Evolutionary conservation across 2,113 vertebrate genomes (phyloP).

Genomic region (Brienomyrus brachyistius): DNA sequence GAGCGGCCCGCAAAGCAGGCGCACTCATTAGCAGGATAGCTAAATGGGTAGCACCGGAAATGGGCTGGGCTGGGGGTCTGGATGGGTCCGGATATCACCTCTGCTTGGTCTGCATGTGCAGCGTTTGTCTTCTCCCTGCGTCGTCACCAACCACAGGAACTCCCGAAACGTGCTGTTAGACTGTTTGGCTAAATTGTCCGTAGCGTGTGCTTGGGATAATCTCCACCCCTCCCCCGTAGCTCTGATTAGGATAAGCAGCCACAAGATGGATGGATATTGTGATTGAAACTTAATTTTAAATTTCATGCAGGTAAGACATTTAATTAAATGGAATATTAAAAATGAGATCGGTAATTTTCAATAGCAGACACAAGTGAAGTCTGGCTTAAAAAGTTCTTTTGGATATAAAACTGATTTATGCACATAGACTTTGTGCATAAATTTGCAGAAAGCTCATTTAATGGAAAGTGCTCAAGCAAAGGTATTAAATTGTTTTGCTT

Average conservation of each 20-base stretch:
- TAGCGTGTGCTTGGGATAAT: not conserved
- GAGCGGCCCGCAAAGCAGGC: too few species aligned
- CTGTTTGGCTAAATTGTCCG: not conserved
- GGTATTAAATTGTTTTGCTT: not conserved
- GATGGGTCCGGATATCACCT: not conserved
- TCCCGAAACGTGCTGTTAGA: not conserved
- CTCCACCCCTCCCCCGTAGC: not conserved
- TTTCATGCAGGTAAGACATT: not conserved
- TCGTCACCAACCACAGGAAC: not conserved
- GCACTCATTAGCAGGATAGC: not conserved
- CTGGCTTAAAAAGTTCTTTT: not conserved
- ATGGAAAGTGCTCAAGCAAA: slow-evolving; percentile 57
- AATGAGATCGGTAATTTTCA: not conserved
- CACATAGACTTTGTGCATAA: slow-evolving; percentile 70
- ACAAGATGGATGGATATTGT: not conserved
- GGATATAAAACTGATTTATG: slow-evolving; percentile 94
- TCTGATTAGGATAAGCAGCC: not conserved
- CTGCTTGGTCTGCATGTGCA: not conserved
- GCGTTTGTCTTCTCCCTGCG: not conserved
- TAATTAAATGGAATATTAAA: not conserved
- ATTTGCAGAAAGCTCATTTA: slow-evolving; percentile 81
- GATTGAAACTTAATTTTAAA: not conserved
- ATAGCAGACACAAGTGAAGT: not conserved
- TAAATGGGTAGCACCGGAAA: not conserved
- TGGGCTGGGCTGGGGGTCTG: not conserved